Evolutionary conservation across 2,888 invertebrate species (phyloP).

Genomic region (Lasioglossum pauxillum): DNA sequence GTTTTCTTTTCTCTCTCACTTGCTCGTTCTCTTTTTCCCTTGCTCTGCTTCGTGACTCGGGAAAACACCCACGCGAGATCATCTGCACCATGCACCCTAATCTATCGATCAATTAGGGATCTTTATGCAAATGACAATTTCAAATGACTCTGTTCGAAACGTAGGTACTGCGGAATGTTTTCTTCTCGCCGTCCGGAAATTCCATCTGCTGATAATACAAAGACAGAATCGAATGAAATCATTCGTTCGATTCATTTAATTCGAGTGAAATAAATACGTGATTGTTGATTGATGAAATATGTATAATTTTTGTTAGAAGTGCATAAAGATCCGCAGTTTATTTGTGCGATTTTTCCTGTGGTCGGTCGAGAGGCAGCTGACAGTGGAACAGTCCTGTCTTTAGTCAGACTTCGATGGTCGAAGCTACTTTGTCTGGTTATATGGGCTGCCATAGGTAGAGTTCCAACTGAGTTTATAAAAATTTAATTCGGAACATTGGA

Average conservation of each 20-base stretch:
- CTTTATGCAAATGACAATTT: background rate
- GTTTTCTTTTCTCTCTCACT: conserved; percentile 3
- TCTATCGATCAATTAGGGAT: background rate
- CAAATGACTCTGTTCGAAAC: background rate
- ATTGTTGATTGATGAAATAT: background rate
- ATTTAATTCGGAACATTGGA: background rate
- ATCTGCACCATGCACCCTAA: background rate
- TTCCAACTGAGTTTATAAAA: background rate
- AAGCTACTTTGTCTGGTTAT: background rate
- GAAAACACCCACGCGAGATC: background rate
- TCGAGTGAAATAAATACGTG: background rate
- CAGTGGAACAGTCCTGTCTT: background rate
- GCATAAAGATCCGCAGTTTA: background rate
- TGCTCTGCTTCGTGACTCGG: conserved; percentile 25
- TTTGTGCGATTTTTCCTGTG: background rate
- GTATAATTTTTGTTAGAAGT: background rate
- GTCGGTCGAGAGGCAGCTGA: background rate
- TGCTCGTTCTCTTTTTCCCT: background rate
- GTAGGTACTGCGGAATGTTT: background rate
- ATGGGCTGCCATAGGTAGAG: background rate
- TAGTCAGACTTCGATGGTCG: background rate
- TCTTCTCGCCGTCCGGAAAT: background rate
- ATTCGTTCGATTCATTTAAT: background rate
- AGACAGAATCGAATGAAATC: background rate
- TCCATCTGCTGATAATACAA: too few relatives aligned